Evolutionary conservation across 2,113 vertebrate species (phyloP).

Genomic region (Passer domesticus): DNA sequence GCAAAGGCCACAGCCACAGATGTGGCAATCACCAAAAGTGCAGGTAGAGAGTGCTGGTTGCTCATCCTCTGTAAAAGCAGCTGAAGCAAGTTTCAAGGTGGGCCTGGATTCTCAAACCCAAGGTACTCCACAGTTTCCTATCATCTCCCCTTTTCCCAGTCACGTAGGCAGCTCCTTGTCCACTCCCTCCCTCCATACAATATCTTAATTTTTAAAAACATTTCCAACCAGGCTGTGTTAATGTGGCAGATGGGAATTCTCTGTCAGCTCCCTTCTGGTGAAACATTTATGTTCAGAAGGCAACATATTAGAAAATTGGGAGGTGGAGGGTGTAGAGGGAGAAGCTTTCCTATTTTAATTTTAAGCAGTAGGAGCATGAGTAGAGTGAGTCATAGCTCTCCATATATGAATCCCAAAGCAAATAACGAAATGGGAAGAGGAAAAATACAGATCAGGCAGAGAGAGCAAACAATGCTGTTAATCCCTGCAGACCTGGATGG

Average conservation of each 20-base stretch:
- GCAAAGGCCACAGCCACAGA: neutral
- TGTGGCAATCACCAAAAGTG: too few relatives aligned
- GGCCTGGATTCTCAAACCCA: neutral
- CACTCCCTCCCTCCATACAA: neutral
- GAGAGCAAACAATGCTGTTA: neutral
- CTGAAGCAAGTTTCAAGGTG: neutral
- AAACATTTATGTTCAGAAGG: slow-evolving; percentile 71
- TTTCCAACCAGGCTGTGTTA: neutral
- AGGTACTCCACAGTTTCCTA: neutral
- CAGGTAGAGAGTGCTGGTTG: neutral
- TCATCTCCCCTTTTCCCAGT: neutral
- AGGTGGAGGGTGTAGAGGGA: neutral
- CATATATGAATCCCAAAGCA: neutral
- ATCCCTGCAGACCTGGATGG: neutral
- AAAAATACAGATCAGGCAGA: neutral
- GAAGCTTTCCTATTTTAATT: slow-evolving; percentile 43
- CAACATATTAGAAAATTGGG: neutral
- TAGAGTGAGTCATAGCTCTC: slow-evolving; percentile 57
- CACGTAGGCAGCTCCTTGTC: neutral
- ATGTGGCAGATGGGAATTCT: slow-evolving; percentile 37
- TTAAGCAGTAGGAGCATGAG: slow-evolving; percentile 7
- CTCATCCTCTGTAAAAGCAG: neutral
- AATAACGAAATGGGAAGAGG: neutral
- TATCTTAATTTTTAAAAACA: neutral
- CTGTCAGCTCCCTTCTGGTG: slow-evolving; percentile 10